phyloP scores from a whole-genome alignment of 2,797 vertebrate species.

The Lepilemur septentrionalis region DNA sequence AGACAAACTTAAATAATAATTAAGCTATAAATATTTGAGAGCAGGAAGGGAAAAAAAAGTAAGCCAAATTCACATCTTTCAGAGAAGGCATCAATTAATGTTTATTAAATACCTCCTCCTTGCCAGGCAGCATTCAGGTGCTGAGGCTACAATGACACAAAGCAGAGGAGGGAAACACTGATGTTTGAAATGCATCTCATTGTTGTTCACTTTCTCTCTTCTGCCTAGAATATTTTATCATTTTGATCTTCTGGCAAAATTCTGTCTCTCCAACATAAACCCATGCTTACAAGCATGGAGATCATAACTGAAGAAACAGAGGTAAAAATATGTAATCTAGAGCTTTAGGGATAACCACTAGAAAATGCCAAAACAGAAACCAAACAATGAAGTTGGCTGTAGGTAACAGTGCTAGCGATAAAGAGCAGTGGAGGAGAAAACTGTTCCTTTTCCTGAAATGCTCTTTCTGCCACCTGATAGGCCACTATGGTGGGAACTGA shows the following conservation, averaged over 20 bases:
- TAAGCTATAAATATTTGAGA: slow-evolving; percentile 44
- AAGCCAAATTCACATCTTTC: neutral
- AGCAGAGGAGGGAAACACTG: neutral
- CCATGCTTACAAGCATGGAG: neutral
- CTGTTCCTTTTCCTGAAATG: neutral
- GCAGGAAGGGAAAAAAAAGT: neutral
- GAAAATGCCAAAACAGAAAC: neutral
- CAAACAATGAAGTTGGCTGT: neutral
- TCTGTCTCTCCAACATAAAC: neutral
- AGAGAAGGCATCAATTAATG: neutral
- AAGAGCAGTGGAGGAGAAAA: neutral
- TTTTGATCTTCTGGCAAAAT: neutral
- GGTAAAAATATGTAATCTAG: neutral
- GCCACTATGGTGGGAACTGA: neutral
- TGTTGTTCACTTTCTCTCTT: neutral
- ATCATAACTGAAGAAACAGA: neutral
- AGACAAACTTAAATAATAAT: neutral
- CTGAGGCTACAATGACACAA: neutral
- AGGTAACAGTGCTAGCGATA: neutral
- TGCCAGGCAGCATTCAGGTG: neutral
- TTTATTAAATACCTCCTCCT: neutral
- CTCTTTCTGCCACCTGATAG: neutral
- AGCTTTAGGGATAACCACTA: neutral
- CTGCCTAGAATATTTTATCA: neutral
- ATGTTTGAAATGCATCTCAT: neutral